phyloP scores from a whole-genome alignment of 2,797 vertebrate species.

The Cyclura pinguis region DNA sequence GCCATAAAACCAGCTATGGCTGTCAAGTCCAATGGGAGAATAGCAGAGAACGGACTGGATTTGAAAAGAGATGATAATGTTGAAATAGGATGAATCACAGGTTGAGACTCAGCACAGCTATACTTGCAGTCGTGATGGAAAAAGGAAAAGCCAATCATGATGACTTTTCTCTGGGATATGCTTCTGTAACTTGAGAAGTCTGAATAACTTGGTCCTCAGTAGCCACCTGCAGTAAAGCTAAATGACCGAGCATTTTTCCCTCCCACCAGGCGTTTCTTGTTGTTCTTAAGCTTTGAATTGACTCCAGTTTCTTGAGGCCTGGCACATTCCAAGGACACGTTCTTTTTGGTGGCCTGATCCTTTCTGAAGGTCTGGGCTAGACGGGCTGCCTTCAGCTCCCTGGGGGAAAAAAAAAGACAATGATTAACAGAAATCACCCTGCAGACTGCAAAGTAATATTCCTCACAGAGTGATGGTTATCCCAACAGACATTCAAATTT shows the following conservation, averaged over 20 bases:
- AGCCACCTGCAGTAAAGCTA: constrained; percentile 85
- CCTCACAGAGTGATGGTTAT: not conserved
- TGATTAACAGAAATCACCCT: not conserved
- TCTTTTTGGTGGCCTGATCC: constrained; percentile 71
- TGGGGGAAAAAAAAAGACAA: constrained; percentile 52
- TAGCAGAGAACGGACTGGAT: not conserved
- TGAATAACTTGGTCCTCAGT: constrained; percentile 51
- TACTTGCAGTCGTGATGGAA: not conserved
- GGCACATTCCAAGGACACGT: constrained; percentile 58
- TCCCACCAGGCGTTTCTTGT: constrained; percentile 84
- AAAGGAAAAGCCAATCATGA: constrained; percentile 21
- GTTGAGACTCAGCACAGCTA: not conserved
- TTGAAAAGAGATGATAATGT: not conserved
- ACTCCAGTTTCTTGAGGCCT: constrained; percentile 64
- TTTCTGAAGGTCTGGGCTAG: constrained; percentile 80
- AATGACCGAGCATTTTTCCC: constrained; percentile 84
- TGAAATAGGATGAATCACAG: not conserved
- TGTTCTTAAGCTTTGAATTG: constrained; percentile 67
- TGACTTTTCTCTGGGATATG: not conserved
- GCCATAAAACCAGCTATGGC: not conserved
- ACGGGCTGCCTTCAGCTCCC: constrained; percentile 91
- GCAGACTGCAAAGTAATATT: not conserved
- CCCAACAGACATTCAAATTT: not conserved
- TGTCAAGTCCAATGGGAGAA: not conserved
- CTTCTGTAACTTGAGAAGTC: not conserved